phyloP scores from a whole-genome alignment of 2,888 invertebrate species.

The Pherbina coryleti region DNA sequence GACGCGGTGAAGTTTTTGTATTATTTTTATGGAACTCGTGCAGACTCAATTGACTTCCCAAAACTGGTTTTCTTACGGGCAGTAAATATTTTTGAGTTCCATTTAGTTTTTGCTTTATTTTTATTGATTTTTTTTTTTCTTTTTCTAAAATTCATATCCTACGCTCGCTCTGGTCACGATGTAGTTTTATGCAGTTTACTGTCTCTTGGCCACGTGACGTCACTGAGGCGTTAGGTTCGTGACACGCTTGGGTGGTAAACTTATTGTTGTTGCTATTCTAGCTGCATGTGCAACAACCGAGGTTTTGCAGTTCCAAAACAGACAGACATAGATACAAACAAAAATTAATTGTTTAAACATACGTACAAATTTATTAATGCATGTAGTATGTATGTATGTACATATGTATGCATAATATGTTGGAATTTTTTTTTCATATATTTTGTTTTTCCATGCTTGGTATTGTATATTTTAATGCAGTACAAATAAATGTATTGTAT shows the following conservation, averaged over 20 bases:
- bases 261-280: background rate
- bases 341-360: conserved; percentile 16
- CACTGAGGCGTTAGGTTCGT: conserved; percentile 28
- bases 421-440: too few relatives aligned
- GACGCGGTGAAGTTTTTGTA: background rate
- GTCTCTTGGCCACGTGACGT: conserved; percentile 31
- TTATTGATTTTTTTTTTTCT: background rate
- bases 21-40: background rate
- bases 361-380: background rate
- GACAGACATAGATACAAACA: background rate
- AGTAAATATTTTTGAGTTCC: background rate
- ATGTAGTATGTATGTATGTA: background rate
- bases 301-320: conserved; percentile 22
- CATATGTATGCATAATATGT: too few relatives aligned
- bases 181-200: background rate
- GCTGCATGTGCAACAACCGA: background rate
- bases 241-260: conserved; percentile 29
- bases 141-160: background rate
- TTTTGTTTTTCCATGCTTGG: too few relatives aligned
- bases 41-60: background rate
- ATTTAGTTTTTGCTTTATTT: background rate
- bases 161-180: conserved; percentile 19
- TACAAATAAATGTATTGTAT: conserved; percentile 34
- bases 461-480: background rate
- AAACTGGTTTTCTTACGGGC: background rate